Evolutionary conservation across 2,113 vertebrate genomes (phyloP).

Genomic region (Opisthocomus hoazin): DNA sequence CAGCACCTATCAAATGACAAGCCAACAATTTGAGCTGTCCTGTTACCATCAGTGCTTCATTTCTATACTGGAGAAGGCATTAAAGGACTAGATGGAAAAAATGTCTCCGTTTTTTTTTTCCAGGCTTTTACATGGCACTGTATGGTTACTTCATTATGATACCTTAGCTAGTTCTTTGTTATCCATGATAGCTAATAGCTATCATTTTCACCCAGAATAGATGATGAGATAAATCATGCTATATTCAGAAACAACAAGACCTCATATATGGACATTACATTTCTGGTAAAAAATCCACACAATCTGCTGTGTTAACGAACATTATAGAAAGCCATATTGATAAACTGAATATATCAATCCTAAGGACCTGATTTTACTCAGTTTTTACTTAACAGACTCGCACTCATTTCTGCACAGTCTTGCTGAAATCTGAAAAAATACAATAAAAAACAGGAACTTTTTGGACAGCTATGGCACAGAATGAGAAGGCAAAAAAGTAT

Average conservation of each 20-base stretch:
- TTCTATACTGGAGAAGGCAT: background rate
- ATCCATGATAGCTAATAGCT: background rate
- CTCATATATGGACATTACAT: background rate
- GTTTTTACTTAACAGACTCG: background rate
- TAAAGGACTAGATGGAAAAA: background rate
- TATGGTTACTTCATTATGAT: background rate
- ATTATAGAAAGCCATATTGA: background rate
- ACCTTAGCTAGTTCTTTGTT: background rate
- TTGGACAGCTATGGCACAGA: background rate
- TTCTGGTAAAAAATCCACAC: background rate
- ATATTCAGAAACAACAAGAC: background rate
- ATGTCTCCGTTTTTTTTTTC: background rate
- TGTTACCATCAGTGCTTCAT: background rate
- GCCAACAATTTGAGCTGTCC: background rate
- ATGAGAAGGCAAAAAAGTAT: background rate
- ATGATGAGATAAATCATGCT: background rate
- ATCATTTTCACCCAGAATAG: background rate
- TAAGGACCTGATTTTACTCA: background rate
- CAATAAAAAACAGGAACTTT: background rate
- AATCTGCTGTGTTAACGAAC: background rate
- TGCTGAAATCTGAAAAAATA: background rate
- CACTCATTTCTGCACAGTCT: background rate
- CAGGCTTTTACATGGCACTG: background rate
- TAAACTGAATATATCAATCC: background rate
- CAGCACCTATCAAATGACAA: background rate